Evolutionary conservation across 2,888 invertebrate genomes (phyloP), one percentile per base, ranked within the genome.

Genomic region (Tetragonula carbonaria): DNA sequence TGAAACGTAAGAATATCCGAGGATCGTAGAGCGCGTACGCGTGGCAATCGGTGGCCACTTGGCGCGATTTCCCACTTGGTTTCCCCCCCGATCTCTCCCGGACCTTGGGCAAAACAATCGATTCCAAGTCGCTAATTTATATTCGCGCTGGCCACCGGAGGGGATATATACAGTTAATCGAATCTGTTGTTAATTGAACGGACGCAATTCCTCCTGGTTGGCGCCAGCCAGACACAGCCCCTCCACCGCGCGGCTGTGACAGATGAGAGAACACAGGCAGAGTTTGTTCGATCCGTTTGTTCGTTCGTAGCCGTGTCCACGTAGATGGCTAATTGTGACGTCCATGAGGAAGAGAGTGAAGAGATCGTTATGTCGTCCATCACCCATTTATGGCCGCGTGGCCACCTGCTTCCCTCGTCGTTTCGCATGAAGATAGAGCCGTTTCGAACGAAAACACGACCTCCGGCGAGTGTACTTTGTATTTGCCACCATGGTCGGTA

Each of bases 381-480:
- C 88, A 90, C 80, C 91, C 92, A 91, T 93, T 92, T 93, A 92
- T 91, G 92, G 92, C 75, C 65, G 89, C 79, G 78, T 82, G 75
- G 85, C 87, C 89, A 90, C 87, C 88, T 89, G 87, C 89, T 87
- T 89, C 88, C 82, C 68, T 21, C 76, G 45, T 23, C 78, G 86
- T 88, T 91, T 90, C 90, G 86, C 86, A 88, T 87, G 86, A 91
- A 87, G 90, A 93, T 92, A 91, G 89, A 93, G 91, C 85, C 91
- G 91, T 92, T 93, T 92, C 91, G 86, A 90, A 91, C 85, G 92
- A 91, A 93, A 90, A 74, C n/a, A 88, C 90, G 92, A 93, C 92
- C 92, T 93, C 92, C 91, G 91, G 90, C 90, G 92, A 92, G 92
- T 91, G 92, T 92, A 91, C 91, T 91, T 89, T 86, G 82, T 88